phyloP scores from a whole-genome alignment of 2,113 vertebrate species.

The Actenoides hombroni region DNA sequence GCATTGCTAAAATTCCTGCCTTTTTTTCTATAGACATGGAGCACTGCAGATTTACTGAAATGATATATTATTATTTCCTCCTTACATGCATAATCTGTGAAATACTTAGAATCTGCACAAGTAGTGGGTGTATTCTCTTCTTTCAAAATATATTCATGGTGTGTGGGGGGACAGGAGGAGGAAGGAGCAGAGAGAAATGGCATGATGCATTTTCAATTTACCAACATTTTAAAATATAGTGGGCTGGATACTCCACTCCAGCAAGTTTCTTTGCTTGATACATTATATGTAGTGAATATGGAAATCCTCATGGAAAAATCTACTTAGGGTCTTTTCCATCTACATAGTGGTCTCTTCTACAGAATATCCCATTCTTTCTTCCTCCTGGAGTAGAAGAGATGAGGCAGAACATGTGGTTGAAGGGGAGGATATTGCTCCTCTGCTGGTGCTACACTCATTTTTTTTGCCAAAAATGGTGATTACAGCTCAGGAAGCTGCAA shows the following conservation, averaged over 20 bases:
- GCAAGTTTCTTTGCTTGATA: neutral
- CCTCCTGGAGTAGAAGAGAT: neutral
- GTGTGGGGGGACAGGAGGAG: neutral
- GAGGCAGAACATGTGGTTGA: neutral
- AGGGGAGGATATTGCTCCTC: neutral
- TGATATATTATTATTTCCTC: neutral
- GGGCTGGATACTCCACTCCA: neutral
- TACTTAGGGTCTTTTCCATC: neutral
- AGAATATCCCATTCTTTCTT: neutral
- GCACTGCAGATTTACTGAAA: neutral
- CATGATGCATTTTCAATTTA: conserved; percentile 9
- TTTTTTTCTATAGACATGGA: neutral
- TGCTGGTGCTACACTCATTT: neutral
- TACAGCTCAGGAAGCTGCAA: neutral
- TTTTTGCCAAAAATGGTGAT: neutral
- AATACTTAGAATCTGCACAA: neutral
- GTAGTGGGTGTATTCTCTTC: conserved; percentile 5
- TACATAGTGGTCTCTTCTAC: neutral
- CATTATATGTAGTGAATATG: neutral
- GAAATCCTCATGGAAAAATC: neutral
- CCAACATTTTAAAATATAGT: neutral
- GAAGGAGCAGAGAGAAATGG: neutral
- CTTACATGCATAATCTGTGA: neutral
- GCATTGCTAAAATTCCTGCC: neutral
- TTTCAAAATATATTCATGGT: neutral